Percentiles rank a stretch among this genome's conserved stretches.
Evolutionary conservation across 2,888 invertebrate genomes (phyloP).

Genomic region (Pogonocherus hispidulus): DNA sequence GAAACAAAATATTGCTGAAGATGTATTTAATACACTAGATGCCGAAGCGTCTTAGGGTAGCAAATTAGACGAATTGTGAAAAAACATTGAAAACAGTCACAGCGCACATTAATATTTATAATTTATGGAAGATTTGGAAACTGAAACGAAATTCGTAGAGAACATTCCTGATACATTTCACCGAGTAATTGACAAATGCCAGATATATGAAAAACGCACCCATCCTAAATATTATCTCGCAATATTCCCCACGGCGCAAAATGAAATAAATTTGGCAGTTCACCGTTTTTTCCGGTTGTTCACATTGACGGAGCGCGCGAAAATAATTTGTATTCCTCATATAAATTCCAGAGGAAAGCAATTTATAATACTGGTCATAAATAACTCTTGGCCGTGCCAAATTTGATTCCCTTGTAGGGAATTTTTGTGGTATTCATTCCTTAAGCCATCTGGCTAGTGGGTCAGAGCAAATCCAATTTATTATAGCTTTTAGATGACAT

Average conservation of each 20-base stretch:
- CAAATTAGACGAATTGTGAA: not conserved
- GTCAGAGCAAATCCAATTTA: too few relatives aligned
- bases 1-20: too few relatives aligned
- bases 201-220: not conserved
- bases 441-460: too few relatives aligned
- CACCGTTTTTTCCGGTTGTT: not conserved
- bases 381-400: not conserved
- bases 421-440: not conserved
- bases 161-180: not conserved
- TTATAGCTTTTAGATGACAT: too few relatives aligned
- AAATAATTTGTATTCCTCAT: slow-evolving; percentile 5
- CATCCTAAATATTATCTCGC: not conserved
- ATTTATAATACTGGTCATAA: slow-evolving; percentile 4
- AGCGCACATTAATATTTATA: slow-evolving; percentile 2
- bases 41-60: too few relatives aligned
- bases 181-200: not conserved
- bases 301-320: not conserved
- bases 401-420: not conserved
- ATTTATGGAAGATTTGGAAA: not conserved
- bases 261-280: not conserved
- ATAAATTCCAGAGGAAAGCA: slow-evolving; percentile 1
- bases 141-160: not conserved
- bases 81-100: not conserved
- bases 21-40: too few relatives aligned
- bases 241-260: not conserved